phyloP scores from a whole-genome alignment of 1,140 invertebrate species.

The Euura saliciscinereae region DNA sequence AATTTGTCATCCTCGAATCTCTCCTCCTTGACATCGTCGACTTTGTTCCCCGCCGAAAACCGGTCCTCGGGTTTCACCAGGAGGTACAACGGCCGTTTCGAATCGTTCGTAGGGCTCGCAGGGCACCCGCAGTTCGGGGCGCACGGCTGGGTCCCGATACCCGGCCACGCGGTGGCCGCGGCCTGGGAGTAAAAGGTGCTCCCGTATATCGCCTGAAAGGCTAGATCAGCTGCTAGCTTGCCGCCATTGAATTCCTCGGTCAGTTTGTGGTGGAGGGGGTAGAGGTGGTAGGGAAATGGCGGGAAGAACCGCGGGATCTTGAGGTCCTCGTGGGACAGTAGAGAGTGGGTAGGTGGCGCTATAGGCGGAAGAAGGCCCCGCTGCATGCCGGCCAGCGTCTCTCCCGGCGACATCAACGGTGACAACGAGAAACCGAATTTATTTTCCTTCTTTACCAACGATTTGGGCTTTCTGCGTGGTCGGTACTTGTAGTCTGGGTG shows the following conservation, averaged over 20 bases:
- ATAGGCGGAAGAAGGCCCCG: conserved; percentile 67
- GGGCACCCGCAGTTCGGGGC: conserved; percentile 50
- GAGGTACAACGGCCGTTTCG: conserved; percentile 40
- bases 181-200: conserved; percentile 47
- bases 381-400: conserved; percentile 59
- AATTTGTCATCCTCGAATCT: conserved; percentile 26
- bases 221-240: conserved; percentile 70
- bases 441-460: conserved; percentile 73
- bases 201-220: conserved; percentile 58
- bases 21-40: conserved; percentile 11
- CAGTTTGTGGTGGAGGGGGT: conserved; percentile 70
- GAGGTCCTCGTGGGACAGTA: conserved; percentile 67
- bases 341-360: conserved; percentile 61
- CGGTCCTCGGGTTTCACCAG: conserved; percentile 44
- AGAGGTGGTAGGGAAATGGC: conserved; percentile 73
- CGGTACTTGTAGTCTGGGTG: conserved; percentile 96
- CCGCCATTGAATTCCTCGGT: conserved; percentile 63
- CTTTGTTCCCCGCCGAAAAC: conserved; percentile 11
- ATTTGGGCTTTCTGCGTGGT: conserved; percentile 89
- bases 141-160: conserved; percentile 22
- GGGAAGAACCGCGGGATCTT: conserved; percentile 74
- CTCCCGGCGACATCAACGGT: conserved; percentile 61
- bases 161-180: conserved; percentile 57
- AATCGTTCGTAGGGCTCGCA: conserved; percentile 44
- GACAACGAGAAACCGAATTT: conserved; percentile 74